phyloP scores from a whole-genome alignment of 2,113 vertebrate genomes.

The mouse (Mus musculus) region GRCm39 chr5:54337501-54338000 shows the following conservation, averaged over 20 bases:
- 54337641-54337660: not conserved
- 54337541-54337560: not conserved
- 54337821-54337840: not conserved
- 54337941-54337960: not conserved
- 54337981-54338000: not conserved
- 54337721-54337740: not conserved
- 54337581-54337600: not conserved
- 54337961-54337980: not conserved
- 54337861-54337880: not conserved
- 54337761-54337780: not conserved
- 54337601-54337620: not conserved
- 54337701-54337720: not conserved
- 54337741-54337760: not conserved
- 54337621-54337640: not conserved
- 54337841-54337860: not conserved
- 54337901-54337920: not conserved
- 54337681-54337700: not conserved
- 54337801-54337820: not conserved
- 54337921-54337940: not conserved
- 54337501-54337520: not conserved
- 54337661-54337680: not conserved
- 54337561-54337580: not conserved
- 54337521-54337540: not conserved
- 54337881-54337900: not conserved
- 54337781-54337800: not conserved